Evolutionary conservation across 2,113 vertebrate species (phyloP), one percentile per base, ranked within the genome.

Genomic region (Chionis minor): DNA sequence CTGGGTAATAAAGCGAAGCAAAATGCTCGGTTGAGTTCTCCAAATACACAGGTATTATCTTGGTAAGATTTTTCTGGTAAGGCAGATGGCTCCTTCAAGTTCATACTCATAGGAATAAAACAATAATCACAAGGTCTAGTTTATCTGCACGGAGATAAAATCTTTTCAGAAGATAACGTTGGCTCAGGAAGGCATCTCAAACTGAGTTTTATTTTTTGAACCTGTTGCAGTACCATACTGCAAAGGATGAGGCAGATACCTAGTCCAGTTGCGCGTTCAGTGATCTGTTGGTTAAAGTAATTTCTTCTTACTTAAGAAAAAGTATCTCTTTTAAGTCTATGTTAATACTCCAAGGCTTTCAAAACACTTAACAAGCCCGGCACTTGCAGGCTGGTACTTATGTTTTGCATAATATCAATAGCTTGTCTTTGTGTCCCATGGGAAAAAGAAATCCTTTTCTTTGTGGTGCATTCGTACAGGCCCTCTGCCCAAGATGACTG

Each of bases 401-500:
- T 42, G 38, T 82, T 96, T 97, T 95, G 79, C 79, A 89, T 90
- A 86, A 40, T 96, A 90, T 75, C 93, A 88, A 40, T 92, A 92
- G 85, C 69, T 72, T 85, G 45, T 63, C 85, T 93, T 94, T 94
- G 81, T 91, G 58, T 81, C 69, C 58, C 77, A 87, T 80, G 81
- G 73, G 91, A 92, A 82, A 92, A 91, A 94, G 51, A 88, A 83
- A 72, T 62, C 72, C 84, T 94, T 95, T 86, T 92, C 61, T 91
- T 55, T 72, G 62, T 44, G 44, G 35, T 54, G 24, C 63, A 49
- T 84, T 90, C 70, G 59, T 47, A 59, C 49, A 81, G 58, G 52
- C 54, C 44, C 42, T 78, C 44, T 90, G 78, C 79, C 73, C 67
- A 67, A 71, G 67, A 38, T 42, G 55, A 38, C 4, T 88, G 65